Conservation (phyloP, 2,113 vertebrate species). For the Cottus gobio region DNA sequence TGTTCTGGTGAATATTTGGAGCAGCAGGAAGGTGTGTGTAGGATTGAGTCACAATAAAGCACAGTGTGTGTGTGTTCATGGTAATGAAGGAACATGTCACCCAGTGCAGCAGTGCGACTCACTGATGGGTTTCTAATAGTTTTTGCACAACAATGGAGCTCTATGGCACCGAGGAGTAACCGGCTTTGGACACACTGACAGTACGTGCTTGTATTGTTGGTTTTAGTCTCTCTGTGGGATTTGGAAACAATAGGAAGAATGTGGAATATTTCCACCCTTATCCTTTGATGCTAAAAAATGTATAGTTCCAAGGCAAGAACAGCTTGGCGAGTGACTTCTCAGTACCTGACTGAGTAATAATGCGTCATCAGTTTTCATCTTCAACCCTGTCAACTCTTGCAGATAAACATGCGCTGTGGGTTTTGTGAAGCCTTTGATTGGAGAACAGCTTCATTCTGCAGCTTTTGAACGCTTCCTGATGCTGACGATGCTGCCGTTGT, state of each 20-base stretch:
- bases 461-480: not conserved
- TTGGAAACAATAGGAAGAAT: not conserved
- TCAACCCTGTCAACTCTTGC: not conserved
- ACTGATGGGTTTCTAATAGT: conserved; percentile 4
- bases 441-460: not conserved
- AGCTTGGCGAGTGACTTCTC: not conserved
- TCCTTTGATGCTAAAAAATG: not conserved
- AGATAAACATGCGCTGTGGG: not conserved
- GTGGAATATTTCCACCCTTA: not conserved
- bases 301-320: not conserved
- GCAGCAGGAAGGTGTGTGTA: not conserved
- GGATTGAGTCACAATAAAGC: not conserved
- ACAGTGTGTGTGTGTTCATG: not conserved
- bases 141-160: not conserved
- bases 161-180: not conserved
- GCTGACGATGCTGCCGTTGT: not conserved
- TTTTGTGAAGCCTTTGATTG: conserved; percentile 1
- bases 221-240: not conserved
- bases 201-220: not conserved
- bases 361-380: conserved; percentile 1
- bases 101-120: not conserved
- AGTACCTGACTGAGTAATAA: not conserved
- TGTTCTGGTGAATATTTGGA: not conserved
- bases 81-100: not conserved
- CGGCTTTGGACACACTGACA: conserved; percentile 1